phyloP scores from a whole-genome alignment of 1,140 invertebrate species.

The Acyrthosiphon pisum region DNA sequence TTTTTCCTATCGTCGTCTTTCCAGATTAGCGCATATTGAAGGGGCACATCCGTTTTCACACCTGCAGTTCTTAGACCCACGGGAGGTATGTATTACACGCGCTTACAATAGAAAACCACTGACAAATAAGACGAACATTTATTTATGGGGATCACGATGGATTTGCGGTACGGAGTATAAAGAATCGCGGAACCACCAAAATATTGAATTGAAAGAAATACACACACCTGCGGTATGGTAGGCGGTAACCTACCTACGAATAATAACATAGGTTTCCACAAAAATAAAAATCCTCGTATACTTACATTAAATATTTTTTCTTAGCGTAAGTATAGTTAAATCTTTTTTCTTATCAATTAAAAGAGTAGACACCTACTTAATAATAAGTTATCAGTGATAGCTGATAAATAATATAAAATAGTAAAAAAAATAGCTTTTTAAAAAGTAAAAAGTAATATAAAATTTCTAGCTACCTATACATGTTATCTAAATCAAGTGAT shows the following conservation, averaged over 20 bases:
- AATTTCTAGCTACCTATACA: neutral
- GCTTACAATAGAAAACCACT: slow-evolving; percentile 22
- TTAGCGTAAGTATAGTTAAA: no score
- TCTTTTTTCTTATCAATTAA: neutral
- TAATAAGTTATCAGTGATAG: neutral
- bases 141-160: slow-evolving; percentile 4
- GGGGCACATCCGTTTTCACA: neutral
- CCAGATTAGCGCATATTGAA: slow-evolving; percentile 15
- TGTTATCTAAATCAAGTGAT: neutral
- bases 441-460: neutral
- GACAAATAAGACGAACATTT: slow-evolving; percentile 22
- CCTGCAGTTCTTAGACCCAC: neutral
- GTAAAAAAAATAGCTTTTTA: neutral
- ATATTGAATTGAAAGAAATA: slow-evolving; percentile 36
- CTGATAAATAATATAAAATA: neutral
- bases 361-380: neutral
- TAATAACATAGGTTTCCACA: neutral
- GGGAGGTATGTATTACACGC: slow-evolving; percentile 16
- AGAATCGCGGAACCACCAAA: neutral
- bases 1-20: neutral
- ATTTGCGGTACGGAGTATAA: neutral
- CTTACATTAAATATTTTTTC: neutral
- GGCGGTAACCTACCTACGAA: neutral
- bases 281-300: neutral
- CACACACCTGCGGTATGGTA: neutral